A percentile compares a stretch with the other conserved stretches of the same genome.
phyloP scores from a whole-genome alignment of 2,888 invertebrate species.

The Sesia apiformis region DNA sequence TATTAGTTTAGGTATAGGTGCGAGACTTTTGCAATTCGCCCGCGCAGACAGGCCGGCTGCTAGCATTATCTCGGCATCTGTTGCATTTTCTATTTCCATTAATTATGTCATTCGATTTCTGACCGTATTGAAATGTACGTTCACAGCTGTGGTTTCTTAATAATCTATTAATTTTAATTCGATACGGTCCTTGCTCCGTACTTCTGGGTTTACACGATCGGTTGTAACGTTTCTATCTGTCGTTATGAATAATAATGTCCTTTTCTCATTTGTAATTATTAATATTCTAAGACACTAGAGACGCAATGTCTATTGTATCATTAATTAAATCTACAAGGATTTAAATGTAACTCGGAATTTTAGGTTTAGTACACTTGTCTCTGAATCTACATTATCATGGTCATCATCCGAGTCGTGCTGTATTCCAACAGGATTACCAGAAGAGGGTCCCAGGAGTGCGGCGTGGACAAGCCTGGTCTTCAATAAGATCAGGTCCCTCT shows the following conservation, averaged over 20 bases:
- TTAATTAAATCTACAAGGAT: background rate
- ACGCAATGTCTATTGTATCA: no score
- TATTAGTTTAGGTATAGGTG: constrained; percentile 26
- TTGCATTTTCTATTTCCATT: constrained; percentile 66
- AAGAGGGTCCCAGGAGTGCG: constrained; percentile 62
- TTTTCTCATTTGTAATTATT: constrained; percentile 12
- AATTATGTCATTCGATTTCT: constrained; percentile 55
- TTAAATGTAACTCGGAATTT: background rate
- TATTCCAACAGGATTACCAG: constrained; percentile 54
- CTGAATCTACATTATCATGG: background rate
- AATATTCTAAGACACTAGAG: background rate
- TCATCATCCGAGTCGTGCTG: background rate
- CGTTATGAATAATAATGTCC: constrained; percentile 35
- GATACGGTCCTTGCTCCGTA: constrained; percentile 43
- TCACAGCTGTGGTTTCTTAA: constrained; percentile 56
- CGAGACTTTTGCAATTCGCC: constrained; percentile 56
- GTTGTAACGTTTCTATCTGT: constrained; percentile 43
- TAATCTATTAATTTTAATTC: constrained; percentile 53
- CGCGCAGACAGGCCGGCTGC: constrained; percentile 62
- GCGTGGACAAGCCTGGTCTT: constrained; percentile 86
- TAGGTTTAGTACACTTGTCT: background rate
- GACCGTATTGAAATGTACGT: constrained; percentile 48
- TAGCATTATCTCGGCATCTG: constrained; percentile 56
- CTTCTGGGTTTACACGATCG: constrained; percentile 24
- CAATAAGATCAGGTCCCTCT: constrained; percentile 91